Evolutionary conservation across 2,113 vertebrate genomes (phyloP).

Genomic region (Otus sunia): DNA sequence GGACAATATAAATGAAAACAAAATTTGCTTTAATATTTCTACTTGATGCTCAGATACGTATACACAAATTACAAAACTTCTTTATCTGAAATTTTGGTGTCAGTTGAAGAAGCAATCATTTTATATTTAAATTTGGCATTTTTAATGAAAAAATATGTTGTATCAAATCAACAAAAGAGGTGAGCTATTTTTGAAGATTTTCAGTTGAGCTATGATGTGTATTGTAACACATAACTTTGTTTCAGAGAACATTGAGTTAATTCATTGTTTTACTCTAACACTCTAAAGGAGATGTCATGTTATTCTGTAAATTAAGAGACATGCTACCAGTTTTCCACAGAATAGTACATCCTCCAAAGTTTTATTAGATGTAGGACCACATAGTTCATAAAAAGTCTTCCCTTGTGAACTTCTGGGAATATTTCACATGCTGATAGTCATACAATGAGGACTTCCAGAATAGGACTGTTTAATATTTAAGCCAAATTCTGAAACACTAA

Average conservation of each 20-base stretch:
- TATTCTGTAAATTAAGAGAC: neutral
- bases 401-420: neutral
- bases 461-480: neutral
- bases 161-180: neutral
- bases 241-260: neutral
- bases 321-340: neutral
- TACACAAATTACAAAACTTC: accelerated
- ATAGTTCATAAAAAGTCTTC: neutral
- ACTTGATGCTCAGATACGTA: neutral
- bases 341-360: neutral
- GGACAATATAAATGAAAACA: neutral
- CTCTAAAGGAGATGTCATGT: neutral
- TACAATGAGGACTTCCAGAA: neutral
- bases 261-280: neutral
- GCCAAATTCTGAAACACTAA: neutral
- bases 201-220: neutral
- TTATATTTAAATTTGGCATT: neutral
- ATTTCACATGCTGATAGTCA: neutral
- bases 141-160: neutral
- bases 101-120: neutral
- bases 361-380: neutral
- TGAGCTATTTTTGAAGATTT: neutral
- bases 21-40: neutral
- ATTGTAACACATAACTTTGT: neutral
- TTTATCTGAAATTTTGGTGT: neutral